Percentiles rank a stretch among this genome's conserved stretches.
Evolutionary conservation across 2,113 vertebrate species (phyloP).

Genomic region (Fulmarus glacialis): DNA sequence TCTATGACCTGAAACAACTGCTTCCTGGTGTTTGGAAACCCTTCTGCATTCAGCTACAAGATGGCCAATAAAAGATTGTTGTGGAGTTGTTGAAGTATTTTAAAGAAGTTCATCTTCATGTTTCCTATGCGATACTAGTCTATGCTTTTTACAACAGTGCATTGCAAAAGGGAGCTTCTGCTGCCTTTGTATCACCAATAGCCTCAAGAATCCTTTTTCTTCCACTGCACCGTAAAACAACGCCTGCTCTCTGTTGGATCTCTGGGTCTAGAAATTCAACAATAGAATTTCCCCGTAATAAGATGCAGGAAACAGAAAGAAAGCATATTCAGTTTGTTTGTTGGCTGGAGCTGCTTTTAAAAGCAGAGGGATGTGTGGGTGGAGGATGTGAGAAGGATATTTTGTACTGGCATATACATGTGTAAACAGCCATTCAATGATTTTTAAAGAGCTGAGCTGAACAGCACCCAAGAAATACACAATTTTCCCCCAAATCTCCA

Average conservation of each 20-base stretch:
- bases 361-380: not conserved
- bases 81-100: not conserved
- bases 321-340: not conserved
- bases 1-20: not conserved
- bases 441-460: not conserved
- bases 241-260: rapidly evolving
- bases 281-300: not conserved
- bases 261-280: not conserved
- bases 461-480: not conserved
- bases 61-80: not conserved
- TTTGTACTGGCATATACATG: not conserved
- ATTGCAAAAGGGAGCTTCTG: not conserved
- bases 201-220: not conserved
- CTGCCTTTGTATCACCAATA: not conserved
- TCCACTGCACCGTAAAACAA: not conserved
- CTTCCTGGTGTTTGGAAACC: not conserved
- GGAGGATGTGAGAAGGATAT: conserved; percentile 15
- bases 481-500: not conserved
- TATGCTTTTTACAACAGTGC: not conserved
- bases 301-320: not conserved
- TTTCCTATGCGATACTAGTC: not conserved
- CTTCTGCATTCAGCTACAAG: not conserved
- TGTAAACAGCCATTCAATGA: not conserved
- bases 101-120: not conserved
- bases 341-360: not conserved